A percentile compares a stretch with the other conserved stretches of the same genome.
Evolutionary conservation across 2,888 invertebrate genomes (phyloP).

Genomic region (Doris montereyensis): DNA sequence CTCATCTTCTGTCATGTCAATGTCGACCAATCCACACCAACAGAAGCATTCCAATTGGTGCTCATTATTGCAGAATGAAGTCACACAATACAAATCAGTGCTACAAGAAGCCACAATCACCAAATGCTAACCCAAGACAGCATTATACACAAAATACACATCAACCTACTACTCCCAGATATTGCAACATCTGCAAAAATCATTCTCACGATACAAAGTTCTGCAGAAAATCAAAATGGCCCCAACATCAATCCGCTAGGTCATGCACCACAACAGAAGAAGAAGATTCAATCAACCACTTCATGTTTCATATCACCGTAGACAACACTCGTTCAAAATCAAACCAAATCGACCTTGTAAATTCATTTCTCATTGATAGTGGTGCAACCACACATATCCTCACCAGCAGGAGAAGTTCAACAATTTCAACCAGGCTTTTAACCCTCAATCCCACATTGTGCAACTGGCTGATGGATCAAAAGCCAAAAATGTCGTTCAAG

Average conservation of each 20-base stretch:
- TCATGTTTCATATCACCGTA: neutral
- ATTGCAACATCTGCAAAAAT: neutral
- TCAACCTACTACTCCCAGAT: neutral
- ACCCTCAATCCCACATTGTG: slow-evolving; percentile 39
- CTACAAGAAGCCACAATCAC: neutral
- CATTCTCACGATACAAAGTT: neutral
- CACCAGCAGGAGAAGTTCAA: slow-evolving; percentile 41
- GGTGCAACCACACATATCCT: slow-evolving; percentile 40
- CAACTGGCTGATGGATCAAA: slow-evolving; percentile 47
- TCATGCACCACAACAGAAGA: neutral
- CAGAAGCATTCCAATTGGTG: neutral
- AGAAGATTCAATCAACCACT: neutral
- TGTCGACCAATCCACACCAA: neutral
- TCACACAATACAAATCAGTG: neutral
- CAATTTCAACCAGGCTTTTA: slow-evolving; percentile 10
- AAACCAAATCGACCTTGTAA: neutral
- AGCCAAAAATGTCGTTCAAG: slow-evolving; percentile 38
- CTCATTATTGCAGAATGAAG: neutral
- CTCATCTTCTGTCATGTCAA: neutral
- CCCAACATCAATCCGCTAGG: neutral
- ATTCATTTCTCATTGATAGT: slow-evolving; percentile 7
- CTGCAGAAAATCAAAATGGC: neutral
- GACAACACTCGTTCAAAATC: neutral
- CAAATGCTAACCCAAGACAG: neutral
- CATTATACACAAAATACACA: neutral